These are phyloP conservation scores for Heteractis magnifica DNA, from an alignment of 92 coral and sea anemone genomes.

Conservation along the genomic window DNA sequence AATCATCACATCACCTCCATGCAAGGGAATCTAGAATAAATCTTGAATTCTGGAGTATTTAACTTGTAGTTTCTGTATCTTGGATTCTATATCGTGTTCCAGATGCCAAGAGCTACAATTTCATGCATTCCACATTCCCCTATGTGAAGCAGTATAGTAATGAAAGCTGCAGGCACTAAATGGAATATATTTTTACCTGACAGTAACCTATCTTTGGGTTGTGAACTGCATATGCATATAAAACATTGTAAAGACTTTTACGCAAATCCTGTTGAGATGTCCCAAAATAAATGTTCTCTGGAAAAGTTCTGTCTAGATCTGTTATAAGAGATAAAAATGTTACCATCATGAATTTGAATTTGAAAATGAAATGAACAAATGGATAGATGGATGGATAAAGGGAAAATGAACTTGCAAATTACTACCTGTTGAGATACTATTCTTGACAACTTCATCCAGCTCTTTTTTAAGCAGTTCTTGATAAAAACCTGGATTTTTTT, in stretches of 20 bases:
- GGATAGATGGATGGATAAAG: neutral
- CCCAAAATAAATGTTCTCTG: slow-evolving; percentile 86
- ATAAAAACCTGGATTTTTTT: slow-evolving; percentile 56
- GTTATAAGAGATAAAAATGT: neutral
- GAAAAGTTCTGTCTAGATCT: slow-evolving; percentile 95
- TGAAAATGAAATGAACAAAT: neutral
- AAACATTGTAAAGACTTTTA: slow-evolving; percentile 71
- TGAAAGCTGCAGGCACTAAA: slow-evolving; percentile 3
- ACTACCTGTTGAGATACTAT: slow-evolving; percentile 73
- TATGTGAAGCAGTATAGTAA: no score
- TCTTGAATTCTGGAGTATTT: no score
- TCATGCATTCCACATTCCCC: no score
- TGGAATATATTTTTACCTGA: slow-evolving; percentile 53
- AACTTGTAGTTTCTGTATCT: no score
- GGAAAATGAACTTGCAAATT: neutral
- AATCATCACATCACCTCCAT: no score
- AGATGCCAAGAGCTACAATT: no score
- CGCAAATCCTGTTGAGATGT: slow-evolving; percentile 54
- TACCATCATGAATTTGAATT: neutral
- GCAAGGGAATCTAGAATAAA: no score
- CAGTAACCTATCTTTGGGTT: slow-evolving; percentile 95
- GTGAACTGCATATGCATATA: slow-evolving; percentile 87
- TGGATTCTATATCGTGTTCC: no score
- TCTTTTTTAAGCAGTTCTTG: slow-evolving; percentile 33
- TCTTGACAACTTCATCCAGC: slow-evolving; percentile 59